phyloP scores from a whole-genome alignment of 1,140 invertebrate genomes.

The Bacillus rossius region DNA sequence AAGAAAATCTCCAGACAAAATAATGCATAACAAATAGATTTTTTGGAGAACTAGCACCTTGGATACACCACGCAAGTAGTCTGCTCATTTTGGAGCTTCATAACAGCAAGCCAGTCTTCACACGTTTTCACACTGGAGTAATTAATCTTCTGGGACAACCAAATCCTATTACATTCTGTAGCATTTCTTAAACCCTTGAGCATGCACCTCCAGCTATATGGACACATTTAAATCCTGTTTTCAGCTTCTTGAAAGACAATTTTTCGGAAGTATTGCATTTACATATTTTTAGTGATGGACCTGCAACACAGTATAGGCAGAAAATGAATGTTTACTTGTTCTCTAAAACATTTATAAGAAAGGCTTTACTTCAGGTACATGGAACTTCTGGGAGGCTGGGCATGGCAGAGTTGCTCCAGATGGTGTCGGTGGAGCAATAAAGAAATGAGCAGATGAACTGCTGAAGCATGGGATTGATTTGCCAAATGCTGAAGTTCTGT shows the following conservation, averaged over 20 bases:
- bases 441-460: conserved; percentile 34
- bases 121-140: conserved; percentile 37
- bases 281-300: conserved; percentile 22
- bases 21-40: conserved; percentile 33
- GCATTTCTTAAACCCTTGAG: conserved; percentile 32
- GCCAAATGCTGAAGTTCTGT: conserved; percentile 11
- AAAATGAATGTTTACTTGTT: no score
- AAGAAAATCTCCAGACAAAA: conserved; percentile 28
- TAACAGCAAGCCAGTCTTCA: conserved; percentile 34
- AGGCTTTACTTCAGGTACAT: conserved; percentile 19
- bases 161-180: conserved; percentile 33
- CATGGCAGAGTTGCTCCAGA: conserved; percentile 44
- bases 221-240: conserved; percentile 33
- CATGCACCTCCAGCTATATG: conserved; percentile 36
- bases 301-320: conserved; percentile 23
- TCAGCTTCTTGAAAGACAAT: conserved; percentile 26
- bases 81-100: conserved; percentile 32
- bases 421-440: conserved; percentile 40
- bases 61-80: conserved; percentile 36
- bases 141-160: conserved; percentile 15
- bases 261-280: conserved; percentile 16
- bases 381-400: conserved; percentile 41
- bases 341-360: no score
- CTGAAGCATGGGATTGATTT: conserved; percentile 34
- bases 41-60: conserved; percentile 34